These are phyloP conservation scores for Vicugna pacos DNA, from an alignment of 2,113 vertebrate genomes.

Conservation along the genomic window DNA sequence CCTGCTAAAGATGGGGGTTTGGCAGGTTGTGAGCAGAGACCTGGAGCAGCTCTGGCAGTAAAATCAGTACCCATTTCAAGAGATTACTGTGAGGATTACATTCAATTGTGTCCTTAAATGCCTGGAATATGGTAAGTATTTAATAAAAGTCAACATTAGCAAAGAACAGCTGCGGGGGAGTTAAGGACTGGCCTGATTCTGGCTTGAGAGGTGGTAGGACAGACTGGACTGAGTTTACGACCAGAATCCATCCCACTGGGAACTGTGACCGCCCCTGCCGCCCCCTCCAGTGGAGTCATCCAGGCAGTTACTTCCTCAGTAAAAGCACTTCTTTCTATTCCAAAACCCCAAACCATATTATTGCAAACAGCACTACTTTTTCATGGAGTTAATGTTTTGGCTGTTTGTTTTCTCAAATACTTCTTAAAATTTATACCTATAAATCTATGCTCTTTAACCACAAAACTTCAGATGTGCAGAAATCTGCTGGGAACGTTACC, in stretches of 20 bases:
- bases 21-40: too few relatives aligned
- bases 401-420: slow-evolving; percentile 6
- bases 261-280: neutral
- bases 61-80: neutral
- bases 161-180: neutral
- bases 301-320: neutral
- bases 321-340: slow-evolving; percentile 25
- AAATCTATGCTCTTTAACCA: neutral
- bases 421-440: slow-evolving; percentile 25
- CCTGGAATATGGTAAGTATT: neutral
- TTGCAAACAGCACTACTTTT: neutral
- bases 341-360: neutral
- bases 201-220: neutral
- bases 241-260: neutral
- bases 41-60: too few relatives aligned
- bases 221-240: neutral
- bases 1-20: too few relatives aligned
- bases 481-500: neutral
- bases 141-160: neutral
- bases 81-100: neutral
- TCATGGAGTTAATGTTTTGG: slow-evolving; percentile 5
- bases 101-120: neutral
- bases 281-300: too few relatives aligned
- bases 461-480: neutral
- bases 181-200: neutral